These are phyloP conservation scores for Macrocentrus cingulum DNA, from an alignment of 1,140 invertebrate species.

Conservation along the genomic window DNA sequence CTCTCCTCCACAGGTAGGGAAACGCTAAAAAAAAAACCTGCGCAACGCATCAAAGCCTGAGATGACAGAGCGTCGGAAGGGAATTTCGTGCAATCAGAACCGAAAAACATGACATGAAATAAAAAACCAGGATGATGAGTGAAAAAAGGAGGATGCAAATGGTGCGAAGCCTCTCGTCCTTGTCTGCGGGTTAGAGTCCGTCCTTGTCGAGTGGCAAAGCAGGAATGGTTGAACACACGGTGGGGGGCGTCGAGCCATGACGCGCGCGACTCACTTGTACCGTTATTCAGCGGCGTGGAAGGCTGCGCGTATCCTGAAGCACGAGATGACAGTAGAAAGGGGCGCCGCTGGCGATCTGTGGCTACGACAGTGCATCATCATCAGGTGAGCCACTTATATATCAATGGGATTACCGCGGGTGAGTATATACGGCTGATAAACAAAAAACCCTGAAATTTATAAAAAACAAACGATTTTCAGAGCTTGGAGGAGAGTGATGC, in stretches of 20 bases:
- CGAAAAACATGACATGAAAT: no score
- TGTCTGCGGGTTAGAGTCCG: slow-evolving; percentile 44
- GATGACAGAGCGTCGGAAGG: no score
- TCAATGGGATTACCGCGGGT: slow-evolving; percentile 52
- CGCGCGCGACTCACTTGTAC: slow-evolving; percentile 45
- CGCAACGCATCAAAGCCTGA: no score
- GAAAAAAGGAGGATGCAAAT: not conserved
- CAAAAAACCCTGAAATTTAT: no score
- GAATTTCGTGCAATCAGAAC: no score
- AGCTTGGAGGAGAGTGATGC: slow-evolving; percentile 36
- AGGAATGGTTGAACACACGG: slow-evolving; percentile 14
- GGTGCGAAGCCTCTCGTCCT: slow-evolving; percentile 39
- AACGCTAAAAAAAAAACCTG: no score
- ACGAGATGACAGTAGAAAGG: slow-evolving; percentile 2
- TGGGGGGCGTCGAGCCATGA: slow-evolving; percentile 39
- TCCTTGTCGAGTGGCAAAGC: slow-evolving; percentile 45
- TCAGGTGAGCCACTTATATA: slow-evolving; percentile 47
- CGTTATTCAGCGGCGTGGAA: slow-evolving; percentile 40
- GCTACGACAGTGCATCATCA: slow-evolving; percentile 54
- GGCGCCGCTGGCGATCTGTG: slow-evolving; percentile 31
- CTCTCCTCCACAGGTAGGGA: no score
- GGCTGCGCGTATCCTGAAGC: no score
- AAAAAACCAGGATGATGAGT: no score
- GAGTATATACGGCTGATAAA: slow-evolving; percentile 32
- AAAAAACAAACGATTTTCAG: no score